Conservation (phyloP, 2,888 invertebrate genomes). For the Epistrophe grossulariae region DNA sequence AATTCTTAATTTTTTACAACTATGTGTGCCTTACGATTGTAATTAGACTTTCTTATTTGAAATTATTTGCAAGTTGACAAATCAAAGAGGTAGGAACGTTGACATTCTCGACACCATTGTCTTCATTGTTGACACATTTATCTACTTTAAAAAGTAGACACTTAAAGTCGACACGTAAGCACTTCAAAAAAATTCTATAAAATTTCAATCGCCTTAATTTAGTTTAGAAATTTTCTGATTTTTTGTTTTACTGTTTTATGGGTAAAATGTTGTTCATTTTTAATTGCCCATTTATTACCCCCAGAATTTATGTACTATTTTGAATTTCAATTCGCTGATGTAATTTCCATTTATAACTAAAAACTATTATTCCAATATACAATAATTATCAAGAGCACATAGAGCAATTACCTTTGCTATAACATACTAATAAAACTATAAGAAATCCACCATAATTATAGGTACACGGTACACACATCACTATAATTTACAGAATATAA, state of each 20-base stretch:
- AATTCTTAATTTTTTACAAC: too few species aligned
- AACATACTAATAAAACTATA: neutral
- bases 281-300: neutral
- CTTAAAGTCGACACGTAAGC: too few species aligned
- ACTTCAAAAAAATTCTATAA: too few species aligned
- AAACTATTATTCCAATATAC: neutral
- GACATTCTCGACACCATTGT: too few species aligned
- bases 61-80: too few species aligned
- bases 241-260: neutral
- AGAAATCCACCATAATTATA: constrained; percentile 11
- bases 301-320: constrained; percentile 8
- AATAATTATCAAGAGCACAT: neutral
- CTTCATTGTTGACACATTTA: too few species aligned
- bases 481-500: neutral
- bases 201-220: neutral
- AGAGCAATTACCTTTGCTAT: neutral
- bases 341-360: constrained; percentile 6
- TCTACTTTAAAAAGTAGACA: too few species aligned
- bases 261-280: neutral
- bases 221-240: neutral
- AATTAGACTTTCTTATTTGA: too few species aligned
- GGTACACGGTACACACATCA: too few species aligned
- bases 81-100: too few species aligned
- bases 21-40: too few species aligned
- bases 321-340: constrained; percentile 2